phyloP scores from a whole-genome alignment of 2,888 invertebrate species.

The Morinoia aosen region DNA sequence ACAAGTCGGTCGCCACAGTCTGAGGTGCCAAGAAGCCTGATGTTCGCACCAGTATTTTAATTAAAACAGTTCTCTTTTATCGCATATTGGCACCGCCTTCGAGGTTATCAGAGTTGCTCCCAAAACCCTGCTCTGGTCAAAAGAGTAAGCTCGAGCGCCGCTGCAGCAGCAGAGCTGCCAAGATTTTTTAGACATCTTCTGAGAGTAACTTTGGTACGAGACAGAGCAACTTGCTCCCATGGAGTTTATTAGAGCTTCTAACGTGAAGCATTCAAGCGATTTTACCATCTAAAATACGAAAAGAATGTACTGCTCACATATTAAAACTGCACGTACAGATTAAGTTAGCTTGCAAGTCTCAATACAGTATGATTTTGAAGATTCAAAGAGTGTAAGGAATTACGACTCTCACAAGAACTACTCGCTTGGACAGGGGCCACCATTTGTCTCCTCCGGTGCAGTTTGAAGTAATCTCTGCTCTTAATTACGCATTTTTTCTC shows the following conservation, averaged over 20 bases:
- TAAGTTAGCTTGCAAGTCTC: neutral
- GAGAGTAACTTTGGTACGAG: neutral
- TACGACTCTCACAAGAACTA: neutral
- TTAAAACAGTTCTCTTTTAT: slow-evolving; percentile 38
- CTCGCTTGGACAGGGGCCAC: slow-evolving; percentile 8
- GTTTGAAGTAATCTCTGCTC: neutral
- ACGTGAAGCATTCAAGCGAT: neutral
- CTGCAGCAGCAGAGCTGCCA: slow-evolving; percentile 25
- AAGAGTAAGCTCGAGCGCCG: slow-evolving; percentile 23
- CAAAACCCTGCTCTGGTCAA: neutral
- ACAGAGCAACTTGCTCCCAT: neutral
- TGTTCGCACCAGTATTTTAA: neutral
- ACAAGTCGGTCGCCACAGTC: neutral
- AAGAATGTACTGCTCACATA: neutral
- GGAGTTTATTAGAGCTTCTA: neutral
- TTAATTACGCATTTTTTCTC: slow-evolving; percentile 42
- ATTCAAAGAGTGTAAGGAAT: neutral
- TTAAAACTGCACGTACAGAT: neutral
- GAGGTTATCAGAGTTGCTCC: slow-evolving; percentile 31
- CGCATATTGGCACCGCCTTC: slow-evolving; percentile 21
- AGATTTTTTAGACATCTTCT: slow-evolving; percentile 18
- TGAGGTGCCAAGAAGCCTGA: neutral
- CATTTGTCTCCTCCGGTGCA: neutral
- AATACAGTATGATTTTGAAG: neutral
- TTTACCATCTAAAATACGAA: neutral